phyloP scores from a whole-genome alignment of 2,797 vertebrate species.

The Enteromius viviparus region DNA sequence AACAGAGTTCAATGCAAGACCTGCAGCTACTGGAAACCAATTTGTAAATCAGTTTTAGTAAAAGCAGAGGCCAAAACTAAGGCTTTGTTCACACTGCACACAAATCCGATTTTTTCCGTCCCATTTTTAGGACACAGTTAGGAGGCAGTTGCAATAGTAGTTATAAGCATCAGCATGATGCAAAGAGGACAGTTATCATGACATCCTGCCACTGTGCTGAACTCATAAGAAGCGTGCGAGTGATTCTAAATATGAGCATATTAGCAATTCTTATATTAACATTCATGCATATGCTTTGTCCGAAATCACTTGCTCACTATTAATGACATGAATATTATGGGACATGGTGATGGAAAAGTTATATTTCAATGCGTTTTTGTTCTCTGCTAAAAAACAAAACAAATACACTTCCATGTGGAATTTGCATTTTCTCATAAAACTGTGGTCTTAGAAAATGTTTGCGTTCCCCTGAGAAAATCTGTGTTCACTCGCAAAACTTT shows the following conservation, averaged over 20 bases:
- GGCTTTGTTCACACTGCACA: conserved; percentile 34
- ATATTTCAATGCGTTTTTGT: neutral
- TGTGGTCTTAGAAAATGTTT: neutral
- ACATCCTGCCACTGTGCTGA: neutral
- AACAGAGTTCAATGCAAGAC: conserved; percentile 40
- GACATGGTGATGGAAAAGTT: neutral
- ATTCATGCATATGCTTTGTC: neutral
- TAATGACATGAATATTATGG: neutral
- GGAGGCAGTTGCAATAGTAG: neutral
- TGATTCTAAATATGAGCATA: neutral
- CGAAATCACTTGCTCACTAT: neutral
- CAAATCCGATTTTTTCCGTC: neutral
- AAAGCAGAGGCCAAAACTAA: conserved; percentile 42
- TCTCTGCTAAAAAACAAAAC: neutral
- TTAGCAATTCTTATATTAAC: neutral
- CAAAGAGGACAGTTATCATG: neutral
- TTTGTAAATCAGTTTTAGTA: conserved; percentile 30
- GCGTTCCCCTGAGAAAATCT: no score
- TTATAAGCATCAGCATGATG: neutral
- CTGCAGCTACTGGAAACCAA: conserved; percentile 10
- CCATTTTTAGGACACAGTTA: neutral
- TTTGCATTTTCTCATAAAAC: neutral
- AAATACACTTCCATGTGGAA: neutral
- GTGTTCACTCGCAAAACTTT: neutral
- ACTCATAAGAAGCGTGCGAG: neutral